Base-by-base conservation (phyloP, 2,888 invertebrate species). In the Hedychridium roseum region DNA sequence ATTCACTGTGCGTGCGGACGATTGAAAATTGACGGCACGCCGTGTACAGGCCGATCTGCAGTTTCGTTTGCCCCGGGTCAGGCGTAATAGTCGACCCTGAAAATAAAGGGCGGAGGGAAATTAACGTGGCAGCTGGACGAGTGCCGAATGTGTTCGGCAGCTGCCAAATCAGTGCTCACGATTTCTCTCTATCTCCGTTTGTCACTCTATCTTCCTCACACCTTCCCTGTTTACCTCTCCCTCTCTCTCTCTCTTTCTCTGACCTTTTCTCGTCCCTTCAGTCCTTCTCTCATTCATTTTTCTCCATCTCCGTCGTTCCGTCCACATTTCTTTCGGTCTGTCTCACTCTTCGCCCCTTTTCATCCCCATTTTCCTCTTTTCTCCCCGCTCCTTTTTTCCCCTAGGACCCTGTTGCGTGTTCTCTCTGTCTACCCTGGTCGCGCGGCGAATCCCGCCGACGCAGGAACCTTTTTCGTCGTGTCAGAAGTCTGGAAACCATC, bases 61-160 rank as follows among this genome's bases (percentile, higher is more conserved):
- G n/a, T n/a, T n/a, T n/a, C n/a, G n/a, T n/a, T n/a, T n/a, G n/a
- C n/a, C n/a, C n/a, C n/a, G n/a, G n/a, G n/a, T n/a, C n/a, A 6
- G 16, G 40, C 37, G 56, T 63, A 61, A 61, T 61, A 59, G 59
- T 63, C 40, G 54, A 14, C 45, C 51, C 49, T 6, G 5, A 31
- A 35, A 32, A 39, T 44, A 34, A 15, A 41, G 40, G 44, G 45
- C 39, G 48, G 38, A 30, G 52, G 58, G 47, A 58, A 62, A 65
- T 64, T 62, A 65, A 64, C 62, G 62, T 50, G 55, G 59, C 63
- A 64, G 65, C 63, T 64, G 63, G 58, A 61, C 64, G 57, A 59
- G 55, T 49, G 50, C 54, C 52, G 63, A 70, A 70, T 70, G 64
- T 67, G 71, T 68, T 68, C 70, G 71, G 70, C 74, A 74, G 73